Evolutionary conservation across 2,888 invertebrate species (phyloP).

Genomic region (Chirona hameri): DNA sequence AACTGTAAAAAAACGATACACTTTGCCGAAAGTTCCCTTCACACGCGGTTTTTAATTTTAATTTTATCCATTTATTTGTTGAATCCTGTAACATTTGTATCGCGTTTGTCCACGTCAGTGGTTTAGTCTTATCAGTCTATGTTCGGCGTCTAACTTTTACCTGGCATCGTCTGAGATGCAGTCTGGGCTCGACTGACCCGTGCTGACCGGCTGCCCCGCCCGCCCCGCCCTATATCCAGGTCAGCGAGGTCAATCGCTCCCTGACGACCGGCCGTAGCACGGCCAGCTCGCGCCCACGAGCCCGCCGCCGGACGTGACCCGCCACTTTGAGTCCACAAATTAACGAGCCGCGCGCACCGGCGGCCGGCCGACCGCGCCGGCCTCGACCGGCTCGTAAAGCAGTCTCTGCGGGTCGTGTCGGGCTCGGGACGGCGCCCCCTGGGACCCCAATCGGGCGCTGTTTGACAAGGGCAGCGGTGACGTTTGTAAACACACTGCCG

Average conservation of each 20-base stretch:
- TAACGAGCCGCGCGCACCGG: not conserved
- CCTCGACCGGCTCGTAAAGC: not conserved
- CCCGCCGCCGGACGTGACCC: not conserved
- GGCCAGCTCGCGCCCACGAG: not conserved
- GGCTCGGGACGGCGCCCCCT: not conserved
- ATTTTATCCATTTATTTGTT: too few relatives aligned
- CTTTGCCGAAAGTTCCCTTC: too few relatives aligned
- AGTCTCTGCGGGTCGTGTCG: not conserved
- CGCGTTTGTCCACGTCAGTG: too few relatives aligned
- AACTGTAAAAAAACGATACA: too few relatives aligned
- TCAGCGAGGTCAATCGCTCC: not conserved
- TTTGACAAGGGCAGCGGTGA: not conserved
- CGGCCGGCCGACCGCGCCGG: not conserved
- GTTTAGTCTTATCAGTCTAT: too few relatives aligned
- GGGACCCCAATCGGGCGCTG: not conserved
- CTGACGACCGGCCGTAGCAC: too few relatives aligned
- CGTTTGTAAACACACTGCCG: not conserved
- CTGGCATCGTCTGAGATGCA: not conserved
- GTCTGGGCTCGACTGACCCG: not conserved
- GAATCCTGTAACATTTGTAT: too few relatives aligned
- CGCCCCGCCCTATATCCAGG: not conserved
- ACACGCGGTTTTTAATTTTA: too few relatives aligned
- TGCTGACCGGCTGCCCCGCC: not conserved
- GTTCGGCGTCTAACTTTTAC: too few relatives aligned
- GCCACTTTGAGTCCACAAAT: conserved; percentile 1